Conservation (phyloP, 2,888 invertebrate genomes). For the Trichopoda pennipes region DNA sequence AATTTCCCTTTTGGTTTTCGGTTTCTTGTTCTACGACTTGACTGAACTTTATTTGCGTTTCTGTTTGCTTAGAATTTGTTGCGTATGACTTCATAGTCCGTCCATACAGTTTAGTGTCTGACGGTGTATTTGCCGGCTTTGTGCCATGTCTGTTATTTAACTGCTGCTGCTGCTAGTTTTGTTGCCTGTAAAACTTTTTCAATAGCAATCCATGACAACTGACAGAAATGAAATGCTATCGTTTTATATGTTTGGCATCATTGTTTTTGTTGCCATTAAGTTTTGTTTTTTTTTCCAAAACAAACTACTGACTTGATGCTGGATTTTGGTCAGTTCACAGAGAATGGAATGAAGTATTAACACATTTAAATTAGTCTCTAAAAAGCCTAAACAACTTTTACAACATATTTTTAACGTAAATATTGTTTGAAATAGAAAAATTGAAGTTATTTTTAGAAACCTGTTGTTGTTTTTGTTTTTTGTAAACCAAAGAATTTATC, state of each 20-base stretch:
- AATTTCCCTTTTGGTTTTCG: background rate
- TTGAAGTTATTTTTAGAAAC: conserved; percentile 25
- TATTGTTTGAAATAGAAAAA: conserved; percentile 24
- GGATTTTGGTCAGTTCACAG: conserved; percentile 1
- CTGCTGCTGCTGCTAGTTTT: conserved; percentile 7
- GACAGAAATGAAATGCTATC: conserved; percentile 56
- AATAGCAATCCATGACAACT: conserved; percentile 60
- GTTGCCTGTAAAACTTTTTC: conserved; percentile 24
- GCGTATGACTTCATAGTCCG: conserved; percentile 40
- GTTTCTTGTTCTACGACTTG: conserved; percentile 37
- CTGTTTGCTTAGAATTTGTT: conserved; percentile 25
- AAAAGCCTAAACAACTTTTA: conserved; percentile 32
- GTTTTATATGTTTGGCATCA: conserved; percentile 27
- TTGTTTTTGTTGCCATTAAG: conserved; percentile 27
- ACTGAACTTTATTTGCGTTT: conserved; percentile 29
- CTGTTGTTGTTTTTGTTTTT: background rate
- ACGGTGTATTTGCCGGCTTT: conserved; percentile 32
- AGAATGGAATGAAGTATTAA: conserved; percentile 15
- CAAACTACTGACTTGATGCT: background rate
- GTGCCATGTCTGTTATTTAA: conserved; percentile 42
- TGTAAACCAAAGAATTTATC: too few relatives aligned
- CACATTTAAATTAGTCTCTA: conserved; percentile 41
- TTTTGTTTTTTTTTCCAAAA: conserved; percentile 19
- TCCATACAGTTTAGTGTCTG: conserved; percentile 15
- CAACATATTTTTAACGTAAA: conserved; percentile 10